phyloP scores from a whole-genome alignment of 2,888 invertebrate genomes.

The Anaspis maculata region DNA sequence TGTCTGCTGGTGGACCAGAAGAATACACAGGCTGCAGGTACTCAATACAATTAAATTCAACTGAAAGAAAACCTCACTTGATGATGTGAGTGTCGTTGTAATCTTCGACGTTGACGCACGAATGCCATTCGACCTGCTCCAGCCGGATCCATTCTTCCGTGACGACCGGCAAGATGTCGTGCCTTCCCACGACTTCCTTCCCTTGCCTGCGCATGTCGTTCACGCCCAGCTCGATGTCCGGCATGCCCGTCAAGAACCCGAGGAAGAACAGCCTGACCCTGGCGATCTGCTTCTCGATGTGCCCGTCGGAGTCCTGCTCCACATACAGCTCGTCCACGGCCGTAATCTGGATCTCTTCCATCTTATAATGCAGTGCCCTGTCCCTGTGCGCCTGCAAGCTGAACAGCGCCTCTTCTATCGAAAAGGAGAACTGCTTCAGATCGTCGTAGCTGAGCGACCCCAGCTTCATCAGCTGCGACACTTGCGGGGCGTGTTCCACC shows the following conservation, averaged over 20 bases:
- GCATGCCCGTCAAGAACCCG: constrained; percentile 94
- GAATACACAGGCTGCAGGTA: no score
- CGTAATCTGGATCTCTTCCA: constrained; percentile 92
- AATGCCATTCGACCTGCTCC: constrained; percentile 90
- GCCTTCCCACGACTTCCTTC: constrained; percentile 96
- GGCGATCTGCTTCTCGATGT: constrained; percentile 83
- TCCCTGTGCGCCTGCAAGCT: constrained; percentile 77
- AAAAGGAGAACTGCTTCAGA: constrained; percentile 83
- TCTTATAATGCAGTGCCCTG: constrained; percentile 84
- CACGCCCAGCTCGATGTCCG: constrained; percentile 91
- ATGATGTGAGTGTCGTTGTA: constrained; percentile 79
- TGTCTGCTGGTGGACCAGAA: no score
- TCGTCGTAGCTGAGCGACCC: constrained; percentile 85
- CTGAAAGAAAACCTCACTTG: constrained; percentile 53
- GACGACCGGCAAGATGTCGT: constrained; percentile 96
- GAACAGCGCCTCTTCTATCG: constrained; percentile 90
- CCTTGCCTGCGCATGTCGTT: constrained; percentile 97
- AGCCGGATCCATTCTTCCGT: constrained; percentile 99
- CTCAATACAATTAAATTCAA: constrained; percentile 2
- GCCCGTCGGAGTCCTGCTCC: constrained; percentile 78
- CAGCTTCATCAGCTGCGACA: constrained; percentile 92
- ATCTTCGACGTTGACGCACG: constrained; percentile 84
- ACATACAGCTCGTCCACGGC: constrained; percentile 89
- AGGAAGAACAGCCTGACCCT: constrained; percentile 92
- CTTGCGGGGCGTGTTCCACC: constrained; percentile 95